Conservation (phyloP, 1,140 invertebrate genomes). For the Lasioglossum albipes region DNA sequence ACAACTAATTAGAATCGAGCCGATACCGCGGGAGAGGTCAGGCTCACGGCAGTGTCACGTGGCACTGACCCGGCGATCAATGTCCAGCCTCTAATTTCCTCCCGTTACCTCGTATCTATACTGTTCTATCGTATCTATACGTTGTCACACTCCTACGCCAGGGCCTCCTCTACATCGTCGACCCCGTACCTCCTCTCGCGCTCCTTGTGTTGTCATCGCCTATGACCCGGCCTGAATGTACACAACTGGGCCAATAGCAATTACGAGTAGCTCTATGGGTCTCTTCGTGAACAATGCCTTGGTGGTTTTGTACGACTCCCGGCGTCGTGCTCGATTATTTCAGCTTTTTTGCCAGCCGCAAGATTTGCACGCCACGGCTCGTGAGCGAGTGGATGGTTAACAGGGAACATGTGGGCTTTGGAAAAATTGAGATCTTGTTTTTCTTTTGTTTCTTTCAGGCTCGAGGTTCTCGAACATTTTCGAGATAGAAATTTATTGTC, state of each 20-base stretch:
- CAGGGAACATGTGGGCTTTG: no score
- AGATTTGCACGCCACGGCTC: no score
- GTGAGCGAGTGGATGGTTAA: no score
- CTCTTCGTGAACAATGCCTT: constrained; percentile 48
- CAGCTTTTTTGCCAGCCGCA: background rate
- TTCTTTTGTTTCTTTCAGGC: no score
- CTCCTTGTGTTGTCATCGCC: constrained; percentile 56
- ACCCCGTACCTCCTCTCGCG: constrained; percentile 21
- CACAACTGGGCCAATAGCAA: constrained; percentile 64
- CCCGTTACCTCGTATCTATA: constrained; percentile 63
- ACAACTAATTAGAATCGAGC: constrained; percentile 67
- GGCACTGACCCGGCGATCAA: constrained; percentile 49
- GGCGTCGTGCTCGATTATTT: background rate
- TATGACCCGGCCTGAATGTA: constrained; percentile 62
- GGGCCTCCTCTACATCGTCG: background rate
- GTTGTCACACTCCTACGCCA: constrained; percentile 53
- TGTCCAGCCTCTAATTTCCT: constrained; percentile 67
- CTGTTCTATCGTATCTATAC: constrained; percentile 57
- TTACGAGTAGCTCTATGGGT: constrained; percentile 56
- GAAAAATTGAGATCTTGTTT: no score
- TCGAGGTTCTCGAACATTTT: background rate
- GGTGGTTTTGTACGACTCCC: constrained; percentile 33
- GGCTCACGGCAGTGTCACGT: constrained; percentile 36
- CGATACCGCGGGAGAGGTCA: constrained; percentile 54
- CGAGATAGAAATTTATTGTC: background rate